A percentile compares a stretch with the other conserved stretches of the same genome.
phyloP scores from a whole-genome alignment of 2,113 vertebrate genomes.

The Equus quagga region DNA sequence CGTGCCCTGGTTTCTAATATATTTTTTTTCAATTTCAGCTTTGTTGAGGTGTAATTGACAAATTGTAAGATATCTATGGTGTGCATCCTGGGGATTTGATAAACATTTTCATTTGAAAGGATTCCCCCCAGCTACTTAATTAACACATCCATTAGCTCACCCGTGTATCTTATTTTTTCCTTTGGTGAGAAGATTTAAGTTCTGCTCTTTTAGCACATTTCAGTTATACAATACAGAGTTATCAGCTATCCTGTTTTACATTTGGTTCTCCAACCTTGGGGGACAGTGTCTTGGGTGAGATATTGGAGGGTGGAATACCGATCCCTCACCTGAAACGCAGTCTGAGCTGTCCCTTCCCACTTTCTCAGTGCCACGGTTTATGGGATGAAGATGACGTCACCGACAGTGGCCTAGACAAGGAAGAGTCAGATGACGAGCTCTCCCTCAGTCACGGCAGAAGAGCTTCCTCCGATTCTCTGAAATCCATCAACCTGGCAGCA shows the following conservation, averaged over 20 bases:
- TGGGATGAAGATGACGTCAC: constrained; percentile 95
- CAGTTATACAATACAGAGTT: background rate
- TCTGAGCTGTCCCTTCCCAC: constrained; percentile 16
- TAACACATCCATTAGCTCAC: background rate
- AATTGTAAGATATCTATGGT: background rate
- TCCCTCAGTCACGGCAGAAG: constrained; percentile 87
- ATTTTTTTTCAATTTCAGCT: background rate
- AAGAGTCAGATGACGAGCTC: constrained; percentile 92
- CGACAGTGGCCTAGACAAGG: constrained; percentile 86
- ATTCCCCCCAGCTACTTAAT: background rate
- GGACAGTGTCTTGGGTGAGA: too few species aligned
- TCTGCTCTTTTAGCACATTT: background rate
- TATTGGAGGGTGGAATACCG: background rate
- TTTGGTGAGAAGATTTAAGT: background rate
- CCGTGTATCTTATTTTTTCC: too few species aligned
- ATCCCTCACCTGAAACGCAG: background rate
- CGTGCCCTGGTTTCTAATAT: background rate
- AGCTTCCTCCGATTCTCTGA: constrained; percentile 91
- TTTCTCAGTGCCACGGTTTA: constrained; percentile 95
- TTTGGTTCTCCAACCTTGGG: background rate
- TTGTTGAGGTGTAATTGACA: background rate
- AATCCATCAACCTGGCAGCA: constrained; percentile 92
- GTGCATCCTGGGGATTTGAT: background rate
- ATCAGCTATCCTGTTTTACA: background rate
- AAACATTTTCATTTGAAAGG: background rate